A percentile compares a stretch with the other conserved stretches of the same genome.
Evolutionary conservation across 2,888 invertebrate species (phyloP).

Genomic region (Spilarctia lutea): DNA sequence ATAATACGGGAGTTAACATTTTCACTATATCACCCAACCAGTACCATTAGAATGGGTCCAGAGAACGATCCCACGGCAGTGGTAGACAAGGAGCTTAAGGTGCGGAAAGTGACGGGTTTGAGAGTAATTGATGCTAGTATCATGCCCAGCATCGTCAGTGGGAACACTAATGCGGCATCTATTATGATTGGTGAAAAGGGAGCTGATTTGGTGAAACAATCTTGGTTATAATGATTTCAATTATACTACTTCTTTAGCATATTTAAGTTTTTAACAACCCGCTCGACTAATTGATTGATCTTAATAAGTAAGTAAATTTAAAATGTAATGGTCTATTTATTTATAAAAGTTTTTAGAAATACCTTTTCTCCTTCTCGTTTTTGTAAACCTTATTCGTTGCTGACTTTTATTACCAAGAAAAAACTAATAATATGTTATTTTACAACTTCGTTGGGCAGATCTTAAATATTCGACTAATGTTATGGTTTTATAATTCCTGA

Average conservation of each 20-base stretch:
- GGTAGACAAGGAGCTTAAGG: conserved; percentile 85
- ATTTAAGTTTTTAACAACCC: not conserved
- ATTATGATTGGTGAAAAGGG: conserved; percentile 90
- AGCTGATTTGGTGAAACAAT: conserved; percentile 87
- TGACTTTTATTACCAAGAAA: not conserved
- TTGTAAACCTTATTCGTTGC: no score
- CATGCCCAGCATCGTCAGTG: conserved; percentile 88
- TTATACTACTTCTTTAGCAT: not conserved
- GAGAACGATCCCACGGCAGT: conserved; percentile 76
- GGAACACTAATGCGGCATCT: conserved; percentile 87
- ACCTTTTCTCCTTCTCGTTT: no score
- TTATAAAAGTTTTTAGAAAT: not conserved
- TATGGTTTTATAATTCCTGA: not conserved
- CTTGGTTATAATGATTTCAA: conserved; percentile 68
- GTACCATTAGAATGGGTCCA: conserved; percentile 89
- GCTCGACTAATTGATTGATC: not conserved
- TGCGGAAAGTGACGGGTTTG: conserved; percentile 82
- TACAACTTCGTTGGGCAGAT: no score
- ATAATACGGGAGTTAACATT: conserved; percentile 65
- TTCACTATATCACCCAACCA: conserved; percentile 90
- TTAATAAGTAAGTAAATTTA: not conserved
- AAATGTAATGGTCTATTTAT: not conserved
- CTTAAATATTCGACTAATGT: no score
- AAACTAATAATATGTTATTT: not conserved
- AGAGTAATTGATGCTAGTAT: conserved; percentile 89